phyloP scores from a whole-genome alignment of 1,140 invertebrate species.

The Diachasma alloeum region DNA sequence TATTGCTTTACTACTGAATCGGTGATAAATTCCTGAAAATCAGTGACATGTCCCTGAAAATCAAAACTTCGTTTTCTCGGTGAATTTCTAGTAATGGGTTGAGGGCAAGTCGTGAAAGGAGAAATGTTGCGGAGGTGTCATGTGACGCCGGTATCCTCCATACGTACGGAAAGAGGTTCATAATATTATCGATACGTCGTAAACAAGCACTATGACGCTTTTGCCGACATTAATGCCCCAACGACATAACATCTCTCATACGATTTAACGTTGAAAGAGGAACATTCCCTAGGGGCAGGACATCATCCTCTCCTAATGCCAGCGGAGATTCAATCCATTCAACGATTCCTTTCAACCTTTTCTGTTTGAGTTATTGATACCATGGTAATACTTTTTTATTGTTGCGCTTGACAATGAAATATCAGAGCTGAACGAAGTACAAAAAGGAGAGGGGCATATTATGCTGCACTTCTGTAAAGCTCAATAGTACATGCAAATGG shows the following conservation, averaged over 20 bases:
- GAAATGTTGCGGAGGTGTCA: too few species aligned
- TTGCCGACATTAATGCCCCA: background rate
- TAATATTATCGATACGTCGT: background rate
- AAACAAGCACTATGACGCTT: background rate
- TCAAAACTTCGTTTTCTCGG: too few species aligned
- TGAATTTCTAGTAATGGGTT: too few species aligned
- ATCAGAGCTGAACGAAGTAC: background rate
- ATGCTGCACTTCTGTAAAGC: background rate
- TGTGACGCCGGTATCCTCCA: too few species aligned
- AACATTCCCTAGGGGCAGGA: background rate
- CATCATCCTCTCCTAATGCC: background rate
- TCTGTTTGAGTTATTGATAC: background rate
- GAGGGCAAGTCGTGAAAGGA: too few species aligned
- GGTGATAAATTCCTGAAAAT: too few species aligned
- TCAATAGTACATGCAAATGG: background rate
- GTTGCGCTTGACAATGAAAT: background rate
- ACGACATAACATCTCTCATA: background rate
- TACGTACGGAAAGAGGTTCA: background rate
- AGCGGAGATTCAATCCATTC: background rate
- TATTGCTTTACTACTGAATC: too few species aligned
- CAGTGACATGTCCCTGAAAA: too few species aligned
- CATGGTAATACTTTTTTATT: background rate
- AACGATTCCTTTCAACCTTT: background rate
- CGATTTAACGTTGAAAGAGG: background rate
- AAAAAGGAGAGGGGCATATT: too few species aligned